Evolutionary conservation across 2,797 vertebrate species (phyloP), one percentile per base, ranked within the genome.

Genomic region (Onychomys torridus): DNA sequence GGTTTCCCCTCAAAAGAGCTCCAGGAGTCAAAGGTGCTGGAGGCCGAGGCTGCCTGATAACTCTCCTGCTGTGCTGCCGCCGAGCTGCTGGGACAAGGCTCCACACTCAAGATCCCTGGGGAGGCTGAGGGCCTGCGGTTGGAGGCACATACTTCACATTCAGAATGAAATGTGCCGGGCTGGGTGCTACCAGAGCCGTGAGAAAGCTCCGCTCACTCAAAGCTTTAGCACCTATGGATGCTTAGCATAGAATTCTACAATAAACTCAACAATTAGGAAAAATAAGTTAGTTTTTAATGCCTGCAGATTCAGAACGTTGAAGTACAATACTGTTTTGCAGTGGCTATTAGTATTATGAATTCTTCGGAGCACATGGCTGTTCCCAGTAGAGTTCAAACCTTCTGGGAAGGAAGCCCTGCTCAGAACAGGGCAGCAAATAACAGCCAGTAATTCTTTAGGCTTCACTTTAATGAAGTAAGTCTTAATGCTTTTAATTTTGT

Each of bases 1-100:
- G 97, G 95, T 97, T 97, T 97, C 96, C 98, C 98, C 98, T 98
- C 98, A 97, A 97, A 97, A 98, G 98, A 97, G 96, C 96, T 98
- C 97, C 96, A 93, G 98, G 96, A 98, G 98, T 96, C 97, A 97
- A 97, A 97, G 98, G 97, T 98, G 98, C 97, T 96, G 83, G 95
- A 93, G 96, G 98, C 95, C 61, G 93, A 97, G 97, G 98, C 84
- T 97, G 98, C 97, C 98, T 97, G 98, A 91, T 93, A 97, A 96
- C 76, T 97, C 97, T 94, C 78, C 92, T 89, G 95, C 95, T 98
- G 96, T 96, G 97, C 63, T 97, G 98, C 97, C 96, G 96, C 93
- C 57, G 97, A 96, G 98, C 95, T 98, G 98, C 97, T 98, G 97
- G 97, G 98, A 96, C 97, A 94, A 5, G 79, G 95, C 93, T 97